Conservation (phyloP, 2,113 vertebrate species). For the Paradisaea rubra region DNA sequence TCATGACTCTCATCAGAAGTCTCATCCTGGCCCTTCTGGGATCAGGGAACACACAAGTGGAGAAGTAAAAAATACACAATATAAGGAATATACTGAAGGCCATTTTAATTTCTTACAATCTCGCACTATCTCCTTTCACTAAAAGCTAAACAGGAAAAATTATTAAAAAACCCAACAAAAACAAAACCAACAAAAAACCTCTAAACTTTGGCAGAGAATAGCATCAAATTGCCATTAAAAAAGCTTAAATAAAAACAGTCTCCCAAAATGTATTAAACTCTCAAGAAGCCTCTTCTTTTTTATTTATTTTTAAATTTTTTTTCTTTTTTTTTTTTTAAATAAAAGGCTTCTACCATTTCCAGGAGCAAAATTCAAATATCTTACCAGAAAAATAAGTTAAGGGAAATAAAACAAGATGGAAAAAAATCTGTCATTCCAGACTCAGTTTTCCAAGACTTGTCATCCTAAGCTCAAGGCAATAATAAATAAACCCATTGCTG, state of each 20-base stretch:
- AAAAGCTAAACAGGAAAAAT: background rate
- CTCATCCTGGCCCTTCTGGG: conserved; percentile 41
- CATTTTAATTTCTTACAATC: conserved; percentile 12
- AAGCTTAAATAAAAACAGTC: conserved; percentile 25
- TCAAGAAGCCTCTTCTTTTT: background rate
- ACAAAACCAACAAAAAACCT: background rate
- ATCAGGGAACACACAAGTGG: background rate
- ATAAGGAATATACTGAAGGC: background rate
- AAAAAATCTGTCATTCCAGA: background rate
- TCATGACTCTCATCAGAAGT: conserved; percentile 42
- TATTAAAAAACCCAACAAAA: background rate
- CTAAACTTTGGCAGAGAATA: conserved; percentile 40
- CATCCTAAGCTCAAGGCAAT: conserved; percentile 22
- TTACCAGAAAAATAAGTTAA: conserved; percentile 49
- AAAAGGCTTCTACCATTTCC: background rate
- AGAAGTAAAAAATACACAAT: conserved; percentile 21
- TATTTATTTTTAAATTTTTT: background rate
- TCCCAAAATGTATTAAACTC: conserved; percentile 12
- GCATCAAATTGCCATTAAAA: background rate
- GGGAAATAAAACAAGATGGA: background rate
- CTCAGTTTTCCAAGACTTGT: background rate
- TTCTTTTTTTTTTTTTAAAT: background rate
- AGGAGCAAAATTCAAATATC: conserved; percentile 5
- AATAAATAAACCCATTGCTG: conserved; percentile 21
- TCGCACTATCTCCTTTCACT: background rate